Evolutionary conservation across 2,113 vertebrate genomes (phyloP).

Genomic region (Hydrolagus affinis): DNA sequence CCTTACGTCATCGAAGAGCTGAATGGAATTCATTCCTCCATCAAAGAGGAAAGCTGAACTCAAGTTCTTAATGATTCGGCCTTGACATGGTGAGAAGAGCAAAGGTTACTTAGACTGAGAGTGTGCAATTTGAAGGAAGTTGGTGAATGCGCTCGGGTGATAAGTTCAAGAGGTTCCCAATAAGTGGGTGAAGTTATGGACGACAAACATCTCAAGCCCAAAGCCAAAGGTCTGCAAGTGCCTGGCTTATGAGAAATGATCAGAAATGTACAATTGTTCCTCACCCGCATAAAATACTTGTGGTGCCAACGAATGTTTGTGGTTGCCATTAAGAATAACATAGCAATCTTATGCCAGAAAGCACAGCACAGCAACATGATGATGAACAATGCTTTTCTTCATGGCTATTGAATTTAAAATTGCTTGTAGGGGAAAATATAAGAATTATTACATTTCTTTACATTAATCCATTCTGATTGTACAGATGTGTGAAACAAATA

Average conservation of each 20-base stretch:
- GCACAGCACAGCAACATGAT: not conserved
- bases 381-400: not conserved
- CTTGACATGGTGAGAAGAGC: too few species aligned
- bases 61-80: too few species aligned
- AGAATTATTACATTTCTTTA: conserved; percentile 4
- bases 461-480: not conserved
- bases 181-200: not conserved
- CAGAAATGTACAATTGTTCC: not conserved
- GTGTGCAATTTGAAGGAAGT: too few species aligned
- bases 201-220: not conserved
- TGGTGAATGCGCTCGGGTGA: too few species aligned
- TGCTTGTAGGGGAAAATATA: not conserved
- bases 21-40: too few species aligned
- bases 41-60: too few species aligned
- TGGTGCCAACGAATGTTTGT: not conserved
- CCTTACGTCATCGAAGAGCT: too few species aligned
- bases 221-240: not conserved
- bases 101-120: too few species aligned
- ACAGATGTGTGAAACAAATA: not conserved
- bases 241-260: not conserved
- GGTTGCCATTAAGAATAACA: not conserved
- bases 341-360: not conserved
- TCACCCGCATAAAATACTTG: not conserved
- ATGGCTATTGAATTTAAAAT: not conserved
- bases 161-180: not conserved